phyloP scores from a whole-genome alignment of 1,140 invertebrate genomes.

The Glossosoma conforme region DNA sequence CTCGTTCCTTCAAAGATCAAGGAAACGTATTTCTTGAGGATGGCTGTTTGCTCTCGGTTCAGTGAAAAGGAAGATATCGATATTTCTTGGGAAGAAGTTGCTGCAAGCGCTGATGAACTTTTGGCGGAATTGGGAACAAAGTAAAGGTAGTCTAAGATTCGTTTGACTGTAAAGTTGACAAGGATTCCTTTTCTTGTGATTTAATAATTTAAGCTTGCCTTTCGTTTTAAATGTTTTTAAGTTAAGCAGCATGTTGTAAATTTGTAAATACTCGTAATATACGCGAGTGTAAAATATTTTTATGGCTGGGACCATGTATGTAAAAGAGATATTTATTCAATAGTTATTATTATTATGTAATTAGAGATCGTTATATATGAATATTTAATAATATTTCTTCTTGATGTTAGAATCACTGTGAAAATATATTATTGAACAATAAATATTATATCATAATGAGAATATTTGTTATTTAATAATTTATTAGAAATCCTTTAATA shows the following conservation, averaged over 20 bases:
- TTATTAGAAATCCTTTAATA: too few species aligned
- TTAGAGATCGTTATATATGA: too few species aligned
- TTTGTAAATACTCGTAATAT: slow-evolving; percentile 2
- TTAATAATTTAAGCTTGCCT: neutral
- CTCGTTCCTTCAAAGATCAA: slow-evolving; percentile 87
- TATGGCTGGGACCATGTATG: neutral
- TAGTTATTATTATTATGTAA: too few species aligned
- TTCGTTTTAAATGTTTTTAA: neutral
- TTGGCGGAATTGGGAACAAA: slow-evolving; percentile 36
- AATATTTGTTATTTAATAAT: too few species aligned
- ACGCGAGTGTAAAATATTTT: too few species aligned
- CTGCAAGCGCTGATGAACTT: slow-evolving; percentile 63
- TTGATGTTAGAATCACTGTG: neutral
- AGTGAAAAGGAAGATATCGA: slow-evolving; percentile 79
- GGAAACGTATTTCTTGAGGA: slow-evolving; percentile 79
- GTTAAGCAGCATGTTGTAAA: neutral
- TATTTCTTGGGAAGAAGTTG: slow-evolving; percentile 82
- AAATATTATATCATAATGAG: too few species aligned
- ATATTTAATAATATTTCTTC: neutral
- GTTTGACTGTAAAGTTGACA: too few species aligned
- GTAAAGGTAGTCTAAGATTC: too few species aligned
- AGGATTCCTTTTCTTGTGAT: too few species aligned
- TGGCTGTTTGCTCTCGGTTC: slow-evolving; percentile 85
- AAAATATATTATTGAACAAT: neutral
- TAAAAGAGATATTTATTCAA: neutral